Evolutionary conservation across 2,888 invertebrate genomes (phyloP), one percentile per base, ranked within the genome.

Genomic region (Geophilus truncorum): DNA sequence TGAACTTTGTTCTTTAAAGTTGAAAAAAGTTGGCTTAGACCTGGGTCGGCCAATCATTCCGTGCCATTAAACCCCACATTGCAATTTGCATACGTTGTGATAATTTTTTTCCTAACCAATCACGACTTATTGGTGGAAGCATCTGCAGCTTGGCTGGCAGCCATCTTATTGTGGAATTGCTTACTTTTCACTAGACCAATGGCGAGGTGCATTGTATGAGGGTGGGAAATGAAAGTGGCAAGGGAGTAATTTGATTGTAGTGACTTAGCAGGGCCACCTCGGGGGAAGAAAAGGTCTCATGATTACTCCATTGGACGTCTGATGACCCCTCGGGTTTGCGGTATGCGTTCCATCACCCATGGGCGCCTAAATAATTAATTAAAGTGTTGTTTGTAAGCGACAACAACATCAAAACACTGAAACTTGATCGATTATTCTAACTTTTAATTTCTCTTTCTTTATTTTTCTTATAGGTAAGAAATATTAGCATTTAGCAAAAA

Each of bases 11-110:
- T 25, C 2, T 70, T 70, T 28, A 12, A 51, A 51, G 25, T 0
- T 28, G 12, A 25, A 23, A 62, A 62, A 28, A 70, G 25, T 70
- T 70, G 28, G 70, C 70, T 70, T 23, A 70, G 70, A 28, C 10
- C 23, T 21, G 15, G 10, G 10, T 70, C n/a, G 28, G 70, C 70
- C 70, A 70, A 70, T 70, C 70, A 28, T 70, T 70, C 70, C 70
- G 28, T 28, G 70, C 70, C 70, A 70, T 70, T 70, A 70, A 70
- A 70, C 28, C 25, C 28, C n/a, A 70, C 25, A n/a, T 70, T 70
- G 70, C 70, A 70, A 70, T 70, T 28, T 70, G 70, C 70, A 70
- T 70, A 70, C 70, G 70, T 70, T 70, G 25, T 70, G 70, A 70
- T 70, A 70, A 70, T 70, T 70, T 70, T 51, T 18, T 70, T 70